Percentiles rank a stretch among this genome's conserved stretches.
phyloP scores from a whole-genome alignment of 2,888 invertebrate species.

The Dorcus hopei region DNA sequence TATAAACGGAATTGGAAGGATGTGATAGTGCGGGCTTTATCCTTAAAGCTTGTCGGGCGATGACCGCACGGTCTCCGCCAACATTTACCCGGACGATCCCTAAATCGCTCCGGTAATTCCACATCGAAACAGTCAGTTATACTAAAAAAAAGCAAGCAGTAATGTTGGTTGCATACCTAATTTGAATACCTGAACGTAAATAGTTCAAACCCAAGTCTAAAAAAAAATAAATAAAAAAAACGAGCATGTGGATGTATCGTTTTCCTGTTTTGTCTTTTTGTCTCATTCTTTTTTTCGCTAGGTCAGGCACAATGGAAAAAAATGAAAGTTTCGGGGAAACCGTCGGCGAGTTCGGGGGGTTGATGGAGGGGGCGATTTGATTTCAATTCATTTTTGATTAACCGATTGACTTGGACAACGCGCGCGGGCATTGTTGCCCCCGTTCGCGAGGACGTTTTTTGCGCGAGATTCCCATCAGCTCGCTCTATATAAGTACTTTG shows the following conservation, averaged over 20 bases:
- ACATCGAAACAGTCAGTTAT: neutral
- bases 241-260: too few relatives aligned
- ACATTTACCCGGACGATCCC: neutral
- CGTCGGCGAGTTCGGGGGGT: conserved; percentile 5
- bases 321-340: conserved; percentile 27
- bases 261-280: too few relatives aligned
- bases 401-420: conserved; percentile 31
- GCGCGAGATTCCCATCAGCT: conserved; percentile 27
- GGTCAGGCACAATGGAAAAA: conserved; percentile 32
- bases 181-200: too few relatives aligned
- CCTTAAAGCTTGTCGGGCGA: conserved; percentile 9
- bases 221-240: too few relatives aligned
- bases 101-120: neutral
- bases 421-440: conserved; percentile 12
- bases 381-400: conserved; percentile 36
- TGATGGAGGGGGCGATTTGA: conserved; percentile 29
- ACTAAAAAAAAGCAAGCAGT: too few relatives aligned
- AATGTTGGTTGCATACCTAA: too few relatives aligned
- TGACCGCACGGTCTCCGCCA: conserved; percentile 19
- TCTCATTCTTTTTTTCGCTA: conserved; percentile 23
- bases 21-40: neutral
- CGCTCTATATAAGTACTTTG: conserved; percentile 26
- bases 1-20: too few relatives aligned
- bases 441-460: conserved; percentile 6
- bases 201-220: too few relatives aligned